phyloP scores from a whole-genome alignment of 2,113 vertebrate species.

The Trogon melanurus region DNA sequence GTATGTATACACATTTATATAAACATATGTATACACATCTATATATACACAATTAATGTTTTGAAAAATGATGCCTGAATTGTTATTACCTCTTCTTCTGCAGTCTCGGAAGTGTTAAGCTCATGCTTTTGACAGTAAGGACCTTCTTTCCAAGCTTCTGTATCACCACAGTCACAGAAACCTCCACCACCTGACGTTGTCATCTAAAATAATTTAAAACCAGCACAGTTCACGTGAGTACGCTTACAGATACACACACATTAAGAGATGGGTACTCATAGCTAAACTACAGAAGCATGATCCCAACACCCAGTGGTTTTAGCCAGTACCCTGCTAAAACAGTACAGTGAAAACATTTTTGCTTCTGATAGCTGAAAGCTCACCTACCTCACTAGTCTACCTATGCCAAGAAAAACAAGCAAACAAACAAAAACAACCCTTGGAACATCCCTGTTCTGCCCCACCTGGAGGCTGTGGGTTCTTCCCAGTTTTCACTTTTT shows the following conservation, averaged over 20 bases:
- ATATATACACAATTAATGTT: neutral
- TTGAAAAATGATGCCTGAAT: neutral
- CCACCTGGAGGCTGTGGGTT: neutral
- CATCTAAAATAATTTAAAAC: slow-evolving; percentile 83
- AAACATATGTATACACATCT: neutral
- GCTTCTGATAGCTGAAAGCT: neutral
- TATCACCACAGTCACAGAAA: slow-evolving; percentile 98
- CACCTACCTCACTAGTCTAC: neutral
- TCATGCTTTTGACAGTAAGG: slow-evolving; percentile 94
- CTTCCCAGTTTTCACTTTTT: neutral
- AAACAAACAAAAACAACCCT: neutral
- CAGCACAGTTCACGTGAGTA: neutral
- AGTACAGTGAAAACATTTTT: neutral
- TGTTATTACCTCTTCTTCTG: slow-evolving; percentile 78
- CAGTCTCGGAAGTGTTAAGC: slow-evolving; percentile 77
- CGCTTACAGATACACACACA: neutral
- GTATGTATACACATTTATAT: neutral
- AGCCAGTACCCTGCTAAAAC: neutral
- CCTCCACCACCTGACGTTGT: slow-evolving; percentile 95
- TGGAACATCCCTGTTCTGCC: neutral
- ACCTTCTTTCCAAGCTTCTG: slow-evolving; percentile 96
- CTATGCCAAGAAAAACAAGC: neutral
- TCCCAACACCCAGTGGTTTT: neutral
- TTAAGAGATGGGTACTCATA: neutral
- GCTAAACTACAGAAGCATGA: neutral